Evolutionary conservation across 2,888 invertebrate genomes (phyloP).

Genomic region (Diplazon laetatorius): DNA sequence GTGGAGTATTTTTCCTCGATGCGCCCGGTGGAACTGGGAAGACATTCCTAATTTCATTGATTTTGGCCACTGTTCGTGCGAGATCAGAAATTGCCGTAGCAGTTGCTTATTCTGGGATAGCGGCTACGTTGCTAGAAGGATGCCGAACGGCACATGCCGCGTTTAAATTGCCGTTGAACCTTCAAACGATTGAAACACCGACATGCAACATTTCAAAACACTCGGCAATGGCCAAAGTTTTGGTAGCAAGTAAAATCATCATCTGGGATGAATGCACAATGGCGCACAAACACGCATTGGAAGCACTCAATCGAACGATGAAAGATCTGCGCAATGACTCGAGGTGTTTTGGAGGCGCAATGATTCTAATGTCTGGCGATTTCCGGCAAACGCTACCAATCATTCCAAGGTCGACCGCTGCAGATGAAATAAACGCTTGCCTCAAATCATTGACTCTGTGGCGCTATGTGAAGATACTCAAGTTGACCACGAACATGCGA

Average conservation of each 20-base stretch:
- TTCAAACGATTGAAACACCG: conserved; percentile 54
- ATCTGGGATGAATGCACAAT: conserved; percentile 62
- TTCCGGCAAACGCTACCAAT: conserved; percentile 54
- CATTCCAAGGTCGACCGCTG: conserved; percentile 31
- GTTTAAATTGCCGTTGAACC: conserved; percentile 24
- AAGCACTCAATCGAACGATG: conserved; percentile 45
- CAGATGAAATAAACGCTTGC: conserved; percentile 48
- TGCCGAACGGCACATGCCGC: conserved; percentile 44
- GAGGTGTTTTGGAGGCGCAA: conserved; percentile 42
- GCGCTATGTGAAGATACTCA: conserved; percentile 50
- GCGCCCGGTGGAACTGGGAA: not conserved
- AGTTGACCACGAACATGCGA: conserved; percentile 70
- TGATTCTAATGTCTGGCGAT: conserved; percentile 50
- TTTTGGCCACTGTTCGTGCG: not conserved
- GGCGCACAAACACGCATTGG: conserved; percentile 51
- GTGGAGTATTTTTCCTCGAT: no score
- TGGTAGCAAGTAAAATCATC: conserved; percentile 70
- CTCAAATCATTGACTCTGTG: conserved; percentile 61
- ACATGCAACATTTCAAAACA: conserved; percentile 67
- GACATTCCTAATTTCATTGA: not conserved
- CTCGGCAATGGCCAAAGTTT: conserved; percentile 61
- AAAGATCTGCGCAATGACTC: conserved; percentile 38
- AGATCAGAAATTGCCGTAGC: conserved; percentile 57
- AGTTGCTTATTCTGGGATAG: conserved; percentile 77
- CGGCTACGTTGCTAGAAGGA: conserved; percentile 30